Conservation (phyloP, 2,888 invertebrate genomes). For the Rhorus exstirpatorius region DNA sequence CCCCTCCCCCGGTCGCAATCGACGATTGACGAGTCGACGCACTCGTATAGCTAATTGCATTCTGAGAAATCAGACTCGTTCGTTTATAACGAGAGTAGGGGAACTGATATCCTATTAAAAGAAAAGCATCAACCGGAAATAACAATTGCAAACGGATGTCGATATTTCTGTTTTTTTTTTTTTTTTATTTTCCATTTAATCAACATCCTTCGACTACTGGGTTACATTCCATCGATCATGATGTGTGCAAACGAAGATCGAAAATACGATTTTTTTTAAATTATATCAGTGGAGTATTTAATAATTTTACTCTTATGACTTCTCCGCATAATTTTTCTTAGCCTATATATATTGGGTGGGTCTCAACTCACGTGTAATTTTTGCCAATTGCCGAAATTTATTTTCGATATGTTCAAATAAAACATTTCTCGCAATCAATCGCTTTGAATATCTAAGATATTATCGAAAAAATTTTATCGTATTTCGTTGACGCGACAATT, state of each 20-base stretch:
- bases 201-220: background rate
- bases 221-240: background rate
- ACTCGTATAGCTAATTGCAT: constrained; percentile 63
- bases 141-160: constrained; percentile 33
- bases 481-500: too few species aligned
- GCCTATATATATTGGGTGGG: too few species aligned
- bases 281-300: background rate
- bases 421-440: too few species aligned
- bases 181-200: background rate
- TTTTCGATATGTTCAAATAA: too few species aligned
- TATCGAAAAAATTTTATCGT: too few species aligned
- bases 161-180: constrained; percentile 3
- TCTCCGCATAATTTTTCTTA: too few species aligned
- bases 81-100: background rate
- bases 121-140: constrained; percentile 38
- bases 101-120: constrained; percentile 41
- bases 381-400: too few species aligned
- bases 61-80: constrained; percentile 49
- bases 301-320: too few species aligned
- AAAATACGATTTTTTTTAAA: constrained; percentile 1
- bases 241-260: background rate
- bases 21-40: constrained; percentile 50
- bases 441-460: too few species aligned
- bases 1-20: constrained; percentile 14
- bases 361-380: too few species aligned